Conservation (phyloP, 2,888 invertebrate species). For the Exocentrus adspersus region DNA sequence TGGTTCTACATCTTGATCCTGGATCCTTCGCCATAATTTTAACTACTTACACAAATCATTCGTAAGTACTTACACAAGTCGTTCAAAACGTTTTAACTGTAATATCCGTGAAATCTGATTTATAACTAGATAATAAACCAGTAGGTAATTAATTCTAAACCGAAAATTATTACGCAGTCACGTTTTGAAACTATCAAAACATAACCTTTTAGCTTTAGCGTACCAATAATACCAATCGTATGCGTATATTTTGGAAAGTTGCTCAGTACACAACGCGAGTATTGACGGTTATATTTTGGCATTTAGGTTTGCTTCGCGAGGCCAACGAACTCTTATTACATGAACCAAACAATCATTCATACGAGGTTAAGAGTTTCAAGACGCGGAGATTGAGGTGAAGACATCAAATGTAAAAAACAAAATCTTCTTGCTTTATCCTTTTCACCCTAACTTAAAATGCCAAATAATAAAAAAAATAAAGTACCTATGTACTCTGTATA, state of each 20-base stretch:
- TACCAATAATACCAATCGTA: slow-evolving; percentile 13
- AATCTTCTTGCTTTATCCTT: too few relatives aligned
- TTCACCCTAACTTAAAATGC: too few relatives aligned
- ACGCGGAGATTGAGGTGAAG: too few relatives aligned
- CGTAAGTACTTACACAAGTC: not conserved
- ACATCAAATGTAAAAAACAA: too few relatives aligned
- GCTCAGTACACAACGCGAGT: slow-evolving; percentile 31
- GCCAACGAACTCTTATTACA: slow-evolving; percentile 37
- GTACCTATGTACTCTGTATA: too few relatives aligned
- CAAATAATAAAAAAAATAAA: too few relatives aligned
- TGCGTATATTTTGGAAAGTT: slow-evolving; percentile 41
- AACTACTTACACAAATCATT: not conserved
- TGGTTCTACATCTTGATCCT: not conserved
- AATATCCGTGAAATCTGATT: too few relatives aligned
- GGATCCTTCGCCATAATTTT: slow-evolving; percentile 8
- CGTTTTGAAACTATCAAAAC: slow-evolving; percentile 38
- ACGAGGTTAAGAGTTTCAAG: slow-evolving; percentile 22
- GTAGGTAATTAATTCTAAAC: slow-evolving; percentile 1
- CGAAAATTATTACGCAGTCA: slow-evolving; percentile 21
- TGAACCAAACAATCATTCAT: slow-evolving; percentile 35
- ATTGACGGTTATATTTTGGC: slow-evolving; percentile 42
- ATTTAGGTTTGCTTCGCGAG: slow-evolving; percentile 37
- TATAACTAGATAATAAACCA: not conserved
- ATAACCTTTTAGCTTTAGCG: slow-evolving; percentile 38
- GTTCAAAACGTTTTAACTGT: not conserved